Evolutionary conservation across 2,888 invertebrate species (phyloP), one percentile per base, ranked within the genome.

Genomic region (Pseudanteris insignis): DNA sequence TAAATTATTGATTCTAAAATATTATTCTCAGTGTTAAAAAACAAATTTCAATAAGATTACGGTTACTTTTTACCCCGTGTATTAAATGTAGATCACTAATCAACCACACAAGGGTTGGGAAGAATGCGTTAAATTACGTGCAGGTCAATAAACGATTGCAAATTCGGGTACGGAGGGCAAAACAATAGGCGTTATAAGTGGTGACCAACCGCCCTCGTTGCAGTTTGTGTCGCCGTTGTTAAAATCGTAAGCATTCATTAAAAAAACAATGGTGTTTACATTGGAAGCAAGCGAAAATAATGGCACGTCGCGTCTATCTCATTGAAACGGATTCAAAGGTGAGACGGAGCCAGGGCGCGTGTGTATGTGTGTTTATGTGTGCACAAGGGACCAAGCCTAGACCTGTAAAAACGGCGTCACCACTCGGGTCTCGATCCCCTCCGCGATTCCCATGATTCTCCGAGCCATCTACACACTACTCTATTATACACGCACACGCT

Each of bases 191-290:
- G 32, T 24, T 1, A 34, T 18, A 46, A 59, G 59, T 51, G 50
- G 46, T 36, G 8, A 14, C 33, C 46, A 50, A 48, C 40, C 47
- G 40, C 60, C 60, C 55, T 60, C 54, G 7, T 26, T 13, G 34
- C 26, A 48, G 47, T 54, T 54, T 34, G 54, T 61, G 60, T 60
- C 60, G 47, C 51, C 36, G 32, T 48, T 34, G 57, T 53, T 48
- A 48, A 61, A 61, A 53, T 61, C 61, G 64, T 54, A 64, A 54
- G 64, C 38, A 61, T 58, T 64, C 46, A 43, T 61, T 58, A 46
- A 25, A 50, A 46, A 58, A 64, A 64, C 64, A 64, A 64, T 64
- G 46, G 33, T 64, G 62, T 64, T 58, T 64, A 51, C 62, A 62
- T 51, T 64, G 51, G 51, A 43, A 48, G 41, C 32, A 61, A 15